phyloP scores from a whole-genome alignment of 2,797 vertebrate genomes.

The Erpetoichthys calabaricus region DNA sequence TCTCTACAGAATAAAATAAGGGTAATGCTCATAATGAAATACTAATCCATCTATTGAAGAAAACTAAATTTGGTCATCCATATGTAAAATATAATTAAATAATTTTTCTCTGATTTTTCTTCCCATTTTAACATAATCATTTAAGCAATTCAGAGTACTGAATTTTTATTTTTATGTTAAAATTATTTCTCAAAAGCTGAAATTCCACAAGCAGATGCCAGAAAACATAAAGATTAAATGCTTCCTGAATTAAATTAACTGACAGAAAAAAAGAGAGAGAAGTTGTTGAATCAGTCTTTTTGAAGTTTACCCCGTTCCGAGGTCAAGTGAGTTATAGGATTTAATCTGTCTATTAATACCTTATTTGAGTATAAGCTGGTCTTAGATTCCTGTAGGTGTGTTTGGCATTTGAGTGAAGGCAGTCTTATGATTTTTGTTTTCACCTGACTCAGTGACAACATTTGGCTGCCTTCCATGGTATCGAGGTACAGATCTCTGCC shows the following conservation, averaged over 20 bases:
- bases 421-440: constrained; percentile 26
- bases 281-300: constrained; percentile 39
- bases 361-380: constrained; percentile 25
- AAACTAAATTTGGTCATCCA: too few relatives aligned
- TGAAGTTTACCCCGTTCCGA: constrained; percentile 30
- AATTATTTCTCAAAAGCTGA: too few relatives aligned
- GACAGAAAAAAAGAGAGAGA: constrained; percentile 12
- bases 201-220: too few relatives aligned
- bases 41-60: too few relatives aligned
- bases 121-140: too few relatives aligned
- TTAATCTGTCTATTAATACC: constrained; percentile 40
- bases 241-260: constrained; percentile 27
- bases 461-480: constrained; percentile 45
- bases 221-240: too few relatives aligned
- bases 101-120: too few relatives aligned
- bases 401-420: constrained; percentile 37
- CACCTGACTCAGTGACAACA: constrained; percentile 27
- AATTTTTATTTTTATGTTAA: too few relatives aligned
- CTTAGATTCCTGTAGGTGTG: constrained; percentile 34
- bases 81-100: too few relatives aligned
- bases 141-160: too few relatives aligned
- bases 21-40: too few relatives aligned
- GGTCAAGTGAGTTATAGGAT: constrained; percentile 29
- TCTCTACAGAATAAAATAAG: too few relatives aligned
- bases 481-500: constrained; percentile 56